A percentile compares a stretch with the other conserved stretches of the same genome.
phyloP scores from a whole-genome alignment of 2,888 invertebrate species.

The Cabera pusaria region DNA sequence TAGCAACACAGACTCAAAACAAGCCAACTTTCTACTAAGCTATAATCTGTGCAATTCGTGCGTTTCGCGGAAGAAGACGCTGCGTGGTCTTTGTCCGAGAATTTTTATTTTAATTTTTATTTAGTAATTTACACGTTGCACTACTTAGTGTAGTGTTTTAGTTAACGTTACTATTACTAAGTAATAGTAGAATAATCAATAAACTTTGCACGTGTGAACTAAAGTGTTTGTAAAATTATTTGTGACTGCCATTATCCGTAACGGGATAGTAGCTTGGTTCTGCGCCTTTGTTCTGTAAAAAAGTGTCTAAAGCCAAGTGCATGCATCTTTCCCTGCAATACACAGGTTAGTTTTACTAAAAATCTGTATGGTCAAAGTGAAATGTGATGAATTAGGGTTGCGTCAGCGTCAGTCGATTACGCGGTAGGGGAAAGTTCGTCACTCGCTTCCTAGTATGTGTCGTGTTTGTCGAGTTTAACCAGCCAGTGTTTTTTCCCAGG shows the following conservation, averaged over 20 bases:
- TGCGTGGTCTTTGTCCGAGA: slow-evolving; percentile 65
- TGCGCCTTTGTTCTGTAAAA: slow-evolving; percentile 74
- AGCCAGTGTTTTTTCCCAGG: slow-evolving; percentile 58
- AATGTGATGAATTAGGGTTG: slow-evolving; percentile 35
- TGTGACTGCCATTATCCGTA: slow-evolving; percentile 79
- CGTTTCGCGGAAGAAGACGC: slow-evolving; percentile 73
- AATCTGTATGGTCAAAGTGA: slow-evolving; percentile 18
- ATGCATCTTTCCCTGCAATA: slow-evolving; percentile 83
- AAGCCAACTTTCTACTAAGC: slow-evolving; percentile 15
- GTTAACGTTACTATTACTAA: slow-evolving; percentile 53
- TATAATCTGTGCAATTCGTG: slow-evolving; percentile 34
- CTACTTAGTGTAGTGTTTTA: slow-evolving; percentile 52
- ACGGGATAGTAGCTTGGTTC: slow-evolving; percentile 81
- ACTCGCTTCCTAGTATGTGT: slow-evolving; percentile 73
- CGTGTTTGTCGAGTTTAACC: slow-evolving; percentile 40
- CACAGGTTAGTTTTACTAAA: slow-evolving; percentile 64
- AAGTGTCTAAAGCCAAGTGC: slow-evolving; percentile 82
- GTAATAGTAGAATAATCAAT: slow-evolving; percentile 57
- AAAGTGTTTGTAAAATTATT: slow-evolving; percentile 48
- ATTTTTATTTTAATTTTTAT: slow-evolving; percentile 77
- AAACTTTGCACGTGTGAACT: slow-evolving; percentile 51
- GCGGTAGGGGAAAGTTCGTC: slow-evolving; percentile 72
- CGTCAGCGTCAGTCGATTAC: slow-evolving; percentile 58
- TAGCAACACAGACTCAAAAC: slow-evolving; percentile 33
- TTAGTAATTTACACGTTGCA: slow-evolving; percentile 53